Evolutionary conservation across 2,113 vertebrate genomes (phyloP), one percentile per base, ranked within the genome.

Genomic region (Toxotes chatareus): DNA sequence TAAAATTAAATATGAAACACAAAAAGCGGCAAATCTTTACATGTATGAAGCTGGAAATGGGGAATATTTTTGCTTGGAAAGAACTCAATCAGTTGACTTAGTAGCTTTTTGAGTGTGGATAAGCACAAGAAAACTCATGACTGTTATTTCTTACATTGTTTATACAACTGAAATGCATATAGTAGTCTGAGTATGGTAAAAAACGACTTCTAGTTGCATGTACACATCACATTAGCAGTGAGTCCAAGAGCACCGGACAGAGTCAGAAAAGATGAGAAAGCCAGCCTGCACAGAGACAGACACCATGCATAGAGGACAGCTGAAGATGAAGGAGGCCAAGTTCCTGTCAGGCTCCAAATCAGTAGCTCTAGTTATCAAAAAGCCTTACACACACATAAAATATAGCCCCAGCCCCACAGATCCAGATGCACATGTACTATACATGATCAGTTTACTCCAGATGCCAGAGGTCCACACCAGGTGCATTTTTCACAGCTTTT

Each of bases 401-500:
- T 46, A 27, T 53, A 49, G 60, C 74, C 34, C 16, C 70, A 72
- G 59, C 10, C 36, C 36, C 46, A 69, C 70, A 68, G 47, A 49
- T 60, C 66, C 68, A 80, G 57, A 72, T 40, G 55, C 57, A 59
- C 55, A 46, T 27, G 38, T 47, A 44, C 49, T 47, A 32, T 66
- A 77, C 67, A 55, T 12, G 10, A 64, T 72, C 46, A 46, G 53
- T 82, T 77, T 60, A n/a, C 31, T 53, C 21, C 67, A 76, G 36
- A 86, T 73, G 81, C 76, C 80, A 70, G 44, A 63, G 71, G 77
- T 70, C 61, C 85, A 73, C 1, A 80, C 64, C 83, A 80, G 65
- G 69, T 82, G 67, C 73, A 85, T 79, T 87, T 87, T 79, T 84
- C 74, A 85, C 77, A 66, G 72, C 71, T 74, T 88, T 61, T 64